Evolutionary conservation across 2,113 vertebrate genomes (phyloP).

Genomic region (Illadopsis cleaveri): DNA sequence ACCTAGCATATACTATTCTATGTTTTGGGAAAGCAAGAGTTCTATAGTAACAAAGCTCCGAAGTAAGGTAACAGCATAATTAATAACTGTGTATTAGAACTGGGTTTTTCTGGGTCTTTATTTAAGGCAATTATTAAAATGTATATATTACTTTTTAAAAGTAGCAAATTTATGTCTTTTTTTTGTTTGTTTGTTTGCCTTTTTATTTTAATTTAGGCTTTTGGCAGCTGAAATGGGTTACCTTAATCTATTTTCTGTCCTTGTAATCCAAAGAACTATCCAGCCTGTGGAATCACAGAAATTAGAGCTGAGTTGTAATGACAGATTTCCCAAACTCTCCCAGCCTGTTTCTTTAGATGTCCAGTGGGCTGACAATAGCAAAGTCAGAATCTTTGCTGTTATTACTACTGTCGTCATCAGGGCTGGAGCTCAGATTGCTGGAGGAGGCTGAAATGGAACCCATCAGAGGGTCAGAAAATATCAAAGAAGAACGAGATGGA

Average conservation of each 20-base stretch:
- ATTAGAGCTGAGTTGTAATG: not conserved
- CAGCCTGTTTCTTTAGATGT: constrained; percentile 69
- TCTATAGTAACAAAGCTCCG: constrained; percentile 31
- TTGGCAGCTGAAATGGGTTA: not conserved
- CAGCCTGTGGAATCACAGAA: not conserved
- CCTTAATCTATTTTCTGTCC: not conserved
- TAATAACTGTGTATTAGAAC: constrained; percentile 3
- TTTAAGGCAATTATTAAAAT: constrained; percentile 33
- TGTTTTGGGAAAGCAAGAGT: constrained; percentile 5
- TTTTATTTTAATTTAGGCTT: not conserved
- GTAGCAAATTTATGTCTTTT: not conserved
- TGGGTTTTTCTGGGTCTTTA: not conserved
- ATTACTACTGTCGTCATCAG: constrained; percentile 90
- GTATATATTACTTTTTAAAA: not conserved
- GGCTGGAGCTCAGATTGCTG: constrained; percentile 85
- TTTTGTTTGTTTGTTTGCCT: not conserved
- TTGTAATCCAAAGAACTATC: constrained; percentile 12
- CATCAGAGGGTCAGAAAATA: constrained; percentile 90
- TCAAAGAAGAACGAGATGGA: constrained; percentile 57
- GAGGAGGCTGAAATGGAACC: constrained; percentile 84
- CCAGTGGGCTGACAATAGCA: constrained; percentile 93
- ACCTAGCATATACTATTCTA: constrained; percentile 7
- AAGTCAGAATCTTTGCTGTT: constrained; percentile 99
- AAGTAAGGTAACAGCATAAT: not conserved
- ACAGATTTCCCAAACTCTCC: not conserved